A percentile compares a stretch with the other conserved stretches of the same genome.
These are phyloP conservation scores for Larimichthys crocea DNA, from an alignment of 2,113 vertebrate genomes.

Conservation along the genomic window DNA sequence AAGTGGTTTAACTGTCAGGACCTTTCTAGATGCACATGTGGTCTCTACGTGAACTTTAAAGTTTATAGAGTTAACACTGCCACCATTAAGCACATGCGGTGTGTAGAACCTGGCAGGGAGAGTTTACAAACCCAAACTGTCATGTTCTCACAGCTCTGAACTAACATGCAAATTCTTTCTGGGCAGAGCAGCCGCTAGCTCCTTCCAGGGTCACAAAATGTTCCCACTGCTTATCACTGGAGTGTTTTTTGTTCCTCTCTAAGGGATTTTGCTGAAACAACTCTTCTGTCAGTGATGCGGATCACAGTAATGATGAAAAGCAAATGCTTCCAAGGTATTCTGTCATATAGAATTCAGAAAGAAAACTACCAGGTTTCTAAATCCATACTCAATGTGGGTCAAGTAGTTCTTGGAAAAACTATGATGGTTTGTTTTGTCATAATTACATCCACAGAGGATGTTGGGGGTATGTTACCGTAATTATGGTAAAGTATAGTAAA, in stretches of 20 bases:
- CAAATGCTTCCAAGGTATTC: conserved; percentile 32
- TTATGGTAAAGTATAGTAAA: background rate
- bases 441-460: background rate
- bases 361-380: conserved; percentile 13
- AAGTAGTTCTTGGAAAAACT: background rate
- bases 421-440: conserved; percentile 8
- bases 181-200: conserved; percentile 18
- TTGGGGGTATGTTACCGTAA: conserved; percentile 3
- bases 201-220: conserved; percentile 45
- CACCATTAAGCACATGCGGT: conserved; percentile 8
- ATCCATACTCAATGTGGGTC: background rate
- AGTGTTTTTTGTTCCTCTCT: conserved; percentile 13
- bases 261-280: conserved; percentile 27
- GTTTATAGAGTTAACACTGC: background rate
- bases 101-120: background rate
- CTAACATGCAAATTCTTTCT: conserved; percentile 40
- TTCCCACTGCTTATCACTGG: conserved; percentile 42
- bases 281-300: conserved; percentile 11
- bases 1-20: background rate
- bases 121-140: conserved; percentile 10
- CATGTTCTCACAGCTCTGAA: conserved; percentile 32
- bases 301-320: background rate
- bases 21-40: background rate
- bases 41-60: background rate
- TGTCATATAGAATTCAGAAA: conserved; percentile 10